These are phyloP conservation scores for Drosophila ananassae DNA, from an alignment of 1,140 invertebrate genomes.

Conservation along the genomic window DNA sequence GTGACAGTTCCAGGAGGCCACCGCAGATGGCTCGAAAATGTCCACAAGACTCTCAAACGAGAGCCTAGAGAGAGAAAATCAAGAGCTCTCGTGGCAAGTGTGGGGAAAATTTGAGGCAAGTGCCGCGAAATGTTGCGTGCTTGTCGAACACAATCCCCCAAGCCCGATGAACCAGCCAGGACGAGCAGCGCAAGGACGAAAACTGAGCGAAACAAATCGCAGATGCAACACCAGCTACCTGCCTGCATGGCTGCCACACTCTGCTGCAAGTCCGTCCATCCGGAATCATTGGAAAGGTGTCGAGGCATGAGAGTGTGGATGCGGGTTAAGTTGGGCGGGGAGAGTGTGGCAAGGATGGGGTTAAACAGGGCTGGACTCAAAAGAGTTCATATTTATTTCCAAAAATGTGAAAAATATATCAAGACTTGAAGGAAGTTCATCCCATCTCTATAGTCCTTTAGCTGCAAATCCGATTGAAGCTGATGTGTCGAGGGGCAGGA, in stretches of 20 bases:
- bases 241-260: slow-evolving; percentile 2
- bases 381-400: background rate
- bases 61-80: too few relatives aligned
- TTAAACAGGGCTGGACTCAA: too few relatives aligned
- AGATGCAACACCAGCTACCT: slow-evolving; percentile 37
- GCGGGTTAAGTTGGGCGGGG: slow-evolving; percentile 24
- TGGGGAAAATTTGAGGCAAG: background rate
- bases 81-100: background rate
- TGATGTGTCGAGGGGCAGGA: background rate
- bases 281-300: slow-evolving; percentile 72
- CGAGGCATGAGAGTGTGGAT: slow-evolving; percentile 58
- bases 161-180: background rate
- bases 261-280: background rate
- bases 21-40: too few relatives aligned
- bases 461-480: slow-evolving; percentile 29
- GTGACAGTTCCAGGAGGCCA: slow-evolving; percentile 13
- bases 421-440: too few relatives aligned
- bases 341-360: background rate
- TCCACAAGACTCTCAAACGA: too few relatives aligned
- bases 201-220: slow-evolving; percentile 77
- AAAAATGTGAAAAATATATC: too few relatives aligned
- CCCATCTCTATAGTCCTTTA: too few relatives aligned
- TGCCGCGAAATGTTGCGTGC: slow-evolving; percentile 73
- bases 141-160: slow-evolving; percentile 74
- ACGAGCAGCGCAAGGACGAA: background rate